Conservation (phyloP, 2,797 vertebrate genomes). For the Masticophis lateralis region DNA sequence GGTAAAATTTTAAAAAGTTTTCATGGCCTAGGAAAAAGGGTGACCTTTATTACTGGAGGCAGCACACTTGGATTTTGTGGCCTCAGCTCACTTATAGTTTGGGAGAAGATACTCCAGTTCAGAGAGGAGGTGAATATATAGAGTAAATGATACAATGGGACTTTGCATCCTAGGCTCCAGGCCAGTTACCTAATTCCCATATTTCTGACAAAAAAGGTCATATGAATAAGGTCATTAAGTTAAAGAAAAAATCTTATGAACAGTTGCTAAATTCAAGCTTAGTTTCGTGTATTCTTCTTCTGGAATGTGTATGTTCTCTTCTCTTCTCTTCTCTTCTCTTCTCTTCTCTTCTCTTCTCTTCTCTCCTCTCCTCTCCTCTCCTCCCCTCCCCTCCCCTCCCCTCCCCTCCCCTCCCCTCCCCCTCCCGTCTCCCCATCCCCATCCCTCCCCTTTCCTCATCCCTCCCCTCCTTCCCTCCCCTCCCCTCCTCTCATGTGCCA, state of each 20-base stretch:
- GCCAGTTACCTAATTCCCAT: background rate
- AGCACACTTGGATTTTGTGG: background rate
- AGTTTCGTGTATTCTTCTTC: background rate
- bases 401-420: too few relatives aligned
- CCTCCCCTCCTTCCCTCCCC: background rate
- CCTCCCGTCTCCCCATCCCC: too few relatives aligned
- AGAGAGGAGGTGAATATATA: background rate
- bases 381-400: too few relatives aligned
- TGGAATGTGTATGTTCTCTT: background rate
- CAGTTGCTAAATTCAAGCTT: background rate
- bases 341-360: background rate
- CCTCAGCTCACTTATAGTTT: background rate
- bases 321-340: background rate
- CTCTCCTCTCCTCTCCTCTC: background rate
- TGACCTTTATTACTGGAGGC: background rate
- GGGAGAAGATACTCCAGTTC: background rate
- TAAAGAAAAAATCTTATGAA: background rate
- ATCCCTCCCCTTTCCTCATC: rapidly evolving
- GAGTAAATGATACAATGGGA: background rate
- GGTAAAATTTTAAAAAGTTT: background rate
- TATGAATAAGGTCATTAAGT: background rate
- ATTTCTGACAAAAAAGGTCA: background rate
- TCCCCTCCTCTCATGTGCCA: background rate
- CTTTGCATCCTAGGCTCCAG: background rate
- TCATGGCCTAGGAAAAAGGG: background rate